phyloP scores from a whole-genome alignment of 2,888 invertebrate species.

The Melangyna quadrimaculata region DNA sequence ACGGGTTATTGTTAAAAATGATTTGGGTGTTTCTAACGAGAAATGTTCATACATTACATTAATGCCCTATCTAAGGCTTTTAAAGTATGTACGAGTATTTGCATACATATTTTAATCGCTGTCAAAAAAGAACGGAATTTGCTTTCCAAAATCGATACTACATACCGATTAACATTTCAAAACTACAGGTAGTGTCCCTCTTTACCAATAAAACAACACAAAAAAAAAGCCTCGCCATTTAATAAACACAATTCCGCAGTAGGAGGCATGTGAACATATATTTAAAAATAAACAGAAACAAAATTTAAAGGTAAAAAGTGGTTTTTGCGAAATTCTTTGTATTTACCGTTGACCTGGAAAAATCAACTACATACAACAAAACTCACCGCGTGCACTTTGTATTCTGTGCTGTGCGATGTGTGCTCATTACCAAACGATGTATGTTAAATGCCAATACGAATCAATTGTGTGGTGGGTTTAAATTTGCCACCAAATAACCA shows the following conservation, averaged over 20 bases:
- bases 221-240: not conserved
- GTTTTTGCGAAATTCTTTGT: constrained; percentile 61
- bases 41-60: no score
- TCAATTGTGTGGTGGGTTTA: constrained; percentile 64
- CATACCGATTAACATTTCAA: constrained; percentile 12
- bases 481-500: constrained; percentile 54
- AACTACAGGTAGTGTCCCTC: not conserved
- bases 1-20: no score
- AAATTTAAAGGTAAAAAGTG: constrained; percentile 17
- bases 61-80: no score
- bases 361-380: constrained; percentile 8
- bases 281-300: not conserved
- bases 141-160: constrained; percentile 3
- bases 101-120: not conserved
- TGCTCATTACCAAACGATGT: constrained; percentile 69
- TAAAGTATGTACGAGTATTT: not conserved
- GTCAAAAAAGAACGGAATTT: not conserved
- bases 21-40: no score
- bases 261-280: no score
- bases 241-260: constrained; percentile 25
- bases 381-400: constrained; percentile 36
- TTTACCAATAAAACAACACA: not conserved
- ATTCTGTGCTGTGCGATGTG: constrained; percentile 39
- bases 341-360: constrained; percentile 46
- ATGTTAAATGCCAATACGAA: constrained; percentile 69